A percentile compares a stretch with the other conserved stretches of the same genome.
Evolutionary conservation across 1,140 invertebrate genomes (phyloP).

Genomic region (Halictus rubicundus): DNA sequence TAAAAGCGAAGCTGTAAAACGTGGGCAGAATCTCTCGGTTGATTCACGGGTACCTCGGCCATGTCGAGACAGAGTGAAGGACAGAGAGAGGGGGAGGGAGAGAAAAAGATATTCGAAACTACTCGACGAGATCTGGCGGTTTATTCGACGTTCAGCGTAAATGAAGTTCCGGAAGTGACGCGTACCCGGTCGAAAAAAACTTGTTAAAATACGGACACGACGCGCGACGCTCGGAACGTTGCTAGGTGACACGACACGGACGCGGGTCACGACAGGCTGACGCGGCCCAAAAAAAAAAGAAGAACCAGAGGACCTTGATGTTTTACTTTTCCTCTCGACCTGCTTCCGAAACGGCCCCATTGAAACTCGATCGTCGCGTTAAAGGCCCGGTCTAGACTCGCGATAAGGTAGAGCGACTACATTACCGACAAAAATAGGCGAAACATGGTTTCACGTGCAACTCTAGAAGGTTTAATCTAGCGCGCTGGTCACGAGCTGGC

Average conservation of each 20-base stretch:
- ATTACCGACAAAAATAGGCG: too few species aligned
- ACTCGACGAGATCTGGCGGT: slow-evolving; percentile 14
- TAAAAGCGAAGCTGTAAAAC: slow-evolving; percentile 58
- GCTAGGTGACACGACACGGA: background rate
- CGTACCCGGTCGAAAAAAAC: background rate
- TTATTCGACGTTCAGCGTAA: slow-evolving; percentile 12
- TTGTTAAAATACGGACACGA: slow-evolving; percentile 16
- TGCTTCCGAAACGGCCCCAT: background rate
- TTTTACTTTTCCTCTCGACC: slow-evolving; percentile 7
- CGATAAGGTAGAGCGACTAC: too few species aligned
- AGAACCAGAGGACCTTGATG: slow-evolving; percentile 12
- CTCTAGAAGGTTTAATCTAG: too few species aligned
- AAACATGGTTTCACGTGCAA: too few species aligned
- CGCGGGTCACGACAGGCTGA: background rate
- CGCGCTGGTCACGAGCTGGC: too few species aligned
- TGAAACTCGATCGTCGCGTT: background rate
- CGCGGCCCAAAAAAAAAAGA: background rate
- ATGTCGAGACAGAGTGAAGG: too few species aligned
- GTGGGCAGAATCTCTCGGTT: slow-evolving; percentile 45
- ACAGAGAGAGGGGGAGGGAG: background rate
- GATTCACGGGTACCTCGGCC: slow-evolving; percentile 12
- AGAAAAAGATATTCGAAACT: slow-evolving; percentile 46
- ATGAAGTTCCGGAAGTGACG: background rate
- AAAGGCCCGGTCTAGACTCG: too few species aligned
- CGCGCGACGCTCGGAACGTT: background rate